These are phyloP conservation scores for Thaumatotibia leucotreta DNA, from an alignment of 1,140 invertebrate species.

Conservation along the genomic window DNA sequence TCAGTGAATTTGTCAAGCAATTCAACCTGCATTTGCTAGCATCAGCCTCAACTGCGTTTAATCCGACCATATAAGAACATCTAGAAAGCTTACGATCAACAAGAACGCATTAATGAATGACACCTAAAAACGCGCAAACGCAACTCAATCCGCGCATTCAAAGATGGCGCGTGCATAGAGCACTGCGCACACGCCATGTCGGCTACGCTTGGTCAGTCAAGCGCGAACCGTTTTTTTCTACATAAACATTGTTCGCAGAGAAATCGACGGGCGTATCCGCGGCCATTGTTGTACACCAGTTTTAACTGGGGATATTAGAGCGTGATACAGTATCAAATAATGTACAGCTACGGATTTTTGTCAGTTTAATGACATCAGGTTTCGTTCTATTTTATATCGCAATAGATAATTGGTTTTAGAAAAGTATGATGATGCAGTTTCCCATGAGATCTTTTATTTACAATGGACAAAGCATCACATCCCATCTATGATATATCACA, in stretches of 20 bases:
- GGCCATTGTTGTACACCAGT: conserved; percentile 63
- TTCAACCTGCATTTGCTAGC: background rate
- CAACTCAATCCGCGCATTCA: conserved; percentile 66
- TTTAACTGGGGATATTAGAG: conserved; percentile 67
- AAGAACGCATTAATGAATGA: conserved; percentile 3
- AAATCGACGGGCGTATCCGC: conserved; percentile 71
- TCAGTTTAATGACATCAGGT: background rate
- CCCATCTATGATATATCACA: too few species aligned
- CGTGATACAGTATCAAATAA: conserved; percentile 63
- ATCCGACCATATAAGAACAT: background rate
- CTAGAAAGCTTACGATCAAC: background rate
- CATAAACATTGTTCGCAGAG: conserved; percentile 74
- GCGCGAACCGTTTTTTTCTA: conserved; percentile 65
- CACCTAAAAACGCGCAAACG: conserved; percentile 41
- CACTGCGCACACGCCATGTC: conserved; percentile 69
- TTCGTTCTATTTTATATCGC: background rate
- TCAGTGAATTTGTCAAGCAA: background rate
- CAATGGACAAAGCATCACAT: background rate
- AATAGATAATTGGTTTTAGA: background rate
- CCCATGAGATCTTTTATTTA: background rate
- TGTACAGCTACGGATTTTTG: conserved; percentile 24
- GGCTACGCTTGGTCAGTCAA: conserved; percentile 53
- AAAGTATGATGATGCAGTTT: background rate
- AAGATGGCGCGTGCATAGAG: conserved; percentile 65
- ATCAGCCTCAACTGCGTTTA: background rate